Conservation (phyloP, 2,113 vertebrate species). For the Setophaga coronata region DNA sequence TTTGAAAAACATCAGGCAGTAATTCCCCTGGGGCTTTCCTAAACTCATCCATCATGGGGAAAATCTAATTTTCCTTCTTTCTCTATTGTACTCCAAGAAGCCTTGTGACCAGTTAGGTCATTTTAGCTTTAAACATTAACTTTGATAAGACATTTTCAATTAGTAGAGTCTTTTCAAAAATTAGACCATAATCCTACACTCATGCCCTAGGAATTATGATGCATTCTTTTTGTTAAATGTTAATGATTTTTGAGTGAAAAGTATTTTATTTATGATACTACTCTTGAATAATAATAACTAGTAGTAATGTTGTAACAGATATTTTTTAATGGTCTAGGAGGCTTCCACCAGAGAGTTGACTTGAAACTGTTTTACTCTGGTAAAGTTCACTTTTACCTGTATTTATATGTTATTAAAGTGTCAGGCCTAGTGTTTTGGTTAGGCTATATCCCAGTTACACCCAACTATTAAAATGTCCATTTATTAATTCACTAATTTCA, state of each 20-base stretch:
- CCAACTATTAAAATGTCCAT: not conserved
- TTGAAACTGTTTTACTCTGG: not conserved
- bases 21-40: conserved; percentile 31
- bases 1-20: conserved; percentile 34
- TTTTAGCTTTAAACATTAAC: conserved; percentile 43
- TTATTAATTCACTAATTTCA: conserved; percentile 33
- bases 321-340: not conserved
- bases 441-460: not conserved
- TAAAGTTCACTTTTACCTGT: not conserved
- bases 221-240: not conserved
- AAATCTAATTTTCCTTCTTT: conserved; percentile 58
- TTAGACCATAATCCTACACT: not conserved
- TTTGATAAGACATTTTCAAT: conserved; percentile 6
- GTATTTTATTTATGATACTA: not conserved
- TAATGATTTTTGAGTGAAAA: not conserved
- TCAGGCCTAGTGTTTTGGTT: not conserved
- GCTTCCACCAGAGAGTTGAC: not conserved
- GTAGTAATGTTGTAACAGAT: not conserved
- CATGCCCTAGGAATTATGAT: not conserved
- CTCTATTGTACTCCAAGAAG: conserved; percentile 31
- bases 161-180: conserved; percentile 7
- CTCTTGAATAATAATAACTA: not conserved
- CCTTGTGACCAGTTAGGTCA: conserved; percentile 46
- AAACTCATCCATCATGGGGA: conserved; percentile 30
- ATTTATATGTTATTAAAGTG: not conserved